Base-by-base conservation (phyloP, 2,797 vertebrate genomes). In the Phoeniculus purpureus region DNA sequence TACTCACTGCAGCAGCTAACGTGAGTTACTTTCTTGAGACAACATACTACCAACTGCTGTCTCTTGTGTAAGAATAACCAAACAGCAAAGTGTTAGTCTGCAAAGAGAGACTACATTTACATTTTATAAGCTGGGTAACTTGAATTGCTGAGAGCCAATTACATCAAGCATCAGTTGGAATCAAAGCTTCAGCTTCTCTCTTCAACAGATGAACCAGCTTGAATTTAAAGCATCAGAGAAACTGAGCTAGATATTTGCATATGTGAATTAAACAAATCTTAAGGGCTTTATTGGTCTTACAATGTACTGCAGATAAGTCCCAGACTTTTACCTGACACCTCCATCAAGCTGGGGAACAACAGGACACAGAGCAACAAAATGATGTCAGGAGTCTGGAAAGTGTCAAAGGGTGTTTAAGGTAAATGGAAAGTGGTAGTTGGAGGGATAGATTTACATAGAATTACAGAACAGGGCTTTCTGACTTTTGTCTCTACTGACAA, bases 181-280 rank as follows among this genome's bases (percentile, higher is more conserved):
- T 80, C 68, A 95, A 91, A 92, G 84, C 84, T 85, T 68, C 47
- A 65, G 2, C 61, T 84, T 65, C 58, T 78, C 62, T 79, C 77
- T 62, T 74, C 58, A 23, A 11, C 37, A 67, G 72, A 32, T 11
- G 75, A 64, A 81, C 83, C 15, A 64, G 52, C 31, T 61, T 88
- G 86, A 88, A 92, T 86, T 79, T 86, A 92, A 95, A 93, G 64
- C 79, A 87, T 73, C 54, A 77, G 85, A 89, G 91, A 86, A 94
- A 91, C 8, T 19, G 65, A 89, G 61, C 27, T 48, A 85, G 61
- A 37, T 75, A 85, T 80, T 81, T 87, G 65, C 81, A 87, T 74
- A 58, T 55, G 54, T 71, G 77, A 85, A 43, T 83, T 83, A 90
- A 87, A 80, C 61, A 55, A 88, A 80, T 74, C 78, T 21, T 29